phyloP scores from a whole-genome alignment of 2,888 invertebrate species.

The Patella depressa region DNA sequence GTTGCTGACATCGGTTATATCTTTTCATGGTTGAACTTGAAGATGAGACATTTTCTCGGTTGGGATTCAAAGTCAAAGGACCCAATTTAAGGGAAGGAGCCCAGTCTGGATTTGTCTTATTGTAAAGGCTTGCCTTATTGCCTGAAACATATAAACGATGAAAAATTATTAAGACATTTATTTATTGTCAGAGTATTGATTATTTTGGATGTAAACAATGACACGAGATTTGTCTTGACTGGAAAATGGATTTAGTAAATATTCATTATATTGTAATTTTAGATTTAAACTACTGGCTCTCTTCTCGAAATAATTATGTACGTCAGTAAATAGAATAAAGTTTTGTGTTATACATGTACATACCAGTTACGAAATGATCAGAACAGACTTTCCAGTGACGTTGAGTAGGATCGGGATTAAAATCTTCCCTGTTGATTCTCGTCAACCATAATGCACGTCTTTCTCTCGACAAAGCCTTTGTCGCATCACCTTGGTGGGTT shows the following conservation, averaged over 20 bases:
- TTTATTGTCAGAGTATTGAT: no score
- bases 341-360: background rate
- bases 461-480: conserved; percentile 19
- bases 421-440: conserved; percentile 20
- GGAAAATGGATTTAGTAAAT: no score
- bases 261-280: no score
- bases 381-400: conserved; percentile 26
- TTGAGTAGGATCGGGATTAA: conserved; percentile 19
- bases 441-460: conserved; percentile 19
- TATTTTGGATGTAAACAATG: no score
- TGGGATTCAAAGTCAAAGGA: background rate
- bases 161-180: background rate
- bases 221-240: no score
- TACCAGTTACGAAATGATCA: conserved; percentile 28
- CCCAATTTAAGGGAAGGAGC: conserved; percentile 23
- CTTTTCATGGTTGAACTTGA: no score
- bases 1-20: no score
- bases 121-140: conserved; percentile 20
- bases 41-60: no score
- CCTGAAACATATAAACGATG: conserved; percentile 15
- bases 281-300: background rate
- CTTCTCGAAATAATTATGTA: background rate
- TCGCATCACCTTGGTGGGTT: conserved; percentile 21
- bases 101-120: conserved; percentile 29
- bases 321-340: background rate